Base-by-base conservation (phyloP, 1,140 invertebrate species). In the Brachionus asplanchnoidis region DNA sequence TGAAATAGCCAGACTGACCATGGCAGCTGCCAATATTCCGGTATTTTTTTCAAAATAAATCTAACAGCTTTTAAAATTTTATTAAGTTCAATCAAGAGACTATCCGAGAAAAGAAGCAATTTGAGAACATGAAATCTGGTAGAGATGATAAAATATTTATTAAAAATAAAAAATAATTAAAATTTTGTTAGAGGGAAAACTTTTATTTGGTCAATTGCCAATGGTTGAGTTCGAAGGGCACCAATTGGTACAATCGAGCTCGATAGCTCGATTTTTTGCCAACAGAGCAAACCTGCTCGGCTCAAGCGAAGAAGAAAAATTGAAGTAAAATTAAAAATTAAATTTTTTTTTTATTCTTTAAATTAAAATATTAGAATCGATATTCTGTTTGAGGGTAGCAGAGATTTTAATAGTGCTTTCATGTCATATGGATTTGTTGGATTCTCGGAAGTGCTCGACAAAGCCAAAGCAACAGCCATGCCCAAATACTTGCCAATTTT, bases 181-280 rank as follows among this genome's bases (percentile, higher is more conserved):
- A 28, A 8, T 26, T 50, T 3, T 14, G 6, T 50, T 8, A 77
- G 73, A 77, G 17, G 73, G 73, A 20, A 78, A 78, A 56, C 28
- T 85, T n/a, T n/a, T 78, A 11, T 86, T 84, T 56, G 68, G 83
- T 11, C 86, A 86, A 65, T 60, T 86, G 17, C 86, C 86, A n/a
- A 12, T 85, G n/a, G 32, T 86, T 8, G 82, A 85, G 32, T 85
- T 85, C 23, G 86, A 86, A 73, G 85, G 84, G 23, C 46, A 85
- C 17, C 46, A 56, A 5, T 66, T 86, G 23, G 85, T 85, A 11
- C 86, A 86, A 50, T 85, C 84, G 3, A 46, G 80, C 6, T 80
- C 86, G 46, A 86, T 85, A 26, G 85, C 84, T 7, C 28, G 84
- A 44, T 86, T 20, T 44, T 82, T 82, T 65, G 79, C 79, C 6